These are phyloP conservation scores for Didymodactylos carnosus DNA, from an alignment of 2,888 invertebrate species.

Conservation along the genomic window DNA sequence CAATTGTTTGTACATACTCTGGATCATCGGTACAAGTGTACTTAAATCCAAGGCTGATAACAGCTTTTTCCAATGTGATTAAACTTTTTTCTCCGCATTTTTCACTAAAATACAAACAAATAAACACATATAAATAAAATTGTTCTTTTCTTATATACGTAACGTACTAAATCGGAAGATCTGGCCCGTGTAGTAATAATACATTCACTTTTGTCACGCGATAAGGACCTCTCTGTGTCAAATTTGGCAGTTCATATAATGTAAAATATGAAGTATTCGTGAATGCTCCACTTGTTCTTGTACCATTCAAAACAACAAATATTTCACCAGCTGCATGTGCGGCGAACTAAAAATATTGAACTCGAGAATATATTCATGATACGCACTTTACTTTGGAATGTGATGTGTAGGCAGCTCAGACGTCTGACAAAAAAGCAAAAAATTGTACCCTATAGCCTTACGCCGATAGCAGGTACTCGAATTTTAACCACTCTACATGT, in stretches of 20 bases:
- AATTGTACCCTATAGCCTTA: no score
- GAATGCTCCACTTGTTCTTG: conserved; percentile 14
- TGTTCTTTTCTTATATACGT: background rate
- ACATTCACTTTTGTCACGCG: background rate
- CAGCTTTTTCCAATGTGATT: background rate
- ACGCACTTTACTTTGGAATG: no score
- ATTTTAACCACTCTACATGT: no score
- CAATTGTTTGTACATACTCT: no score
- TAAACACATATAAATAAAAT: no score
- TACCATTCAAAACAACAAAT: conserved; percentile 18
- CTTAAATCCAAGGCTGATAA: background rate
- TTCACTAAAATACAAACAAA: background rate
- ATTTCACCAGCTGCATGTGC: conserved; percentile 16
- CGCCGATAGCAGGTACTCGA: no score
- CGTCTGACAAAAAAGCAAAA: no score
- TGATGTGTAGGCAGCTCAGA: no score
- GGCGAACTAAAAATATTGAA: conserved; percentile 19
- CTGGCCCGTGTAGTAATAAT: background rate
- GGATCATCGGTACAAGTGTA: background rate
- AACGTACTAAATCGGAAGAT: background rate
- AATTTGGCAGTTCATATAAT: background rate
- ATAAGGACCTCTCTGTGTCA: background rate
- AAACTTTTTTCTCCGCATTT: background rate
- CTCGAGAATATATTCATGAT: no score
- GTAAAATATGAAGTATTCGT: background rate